Conservation (phyloP, 2,113 vertebrate genomes). For the Aegithalos caudatus region DNA sequence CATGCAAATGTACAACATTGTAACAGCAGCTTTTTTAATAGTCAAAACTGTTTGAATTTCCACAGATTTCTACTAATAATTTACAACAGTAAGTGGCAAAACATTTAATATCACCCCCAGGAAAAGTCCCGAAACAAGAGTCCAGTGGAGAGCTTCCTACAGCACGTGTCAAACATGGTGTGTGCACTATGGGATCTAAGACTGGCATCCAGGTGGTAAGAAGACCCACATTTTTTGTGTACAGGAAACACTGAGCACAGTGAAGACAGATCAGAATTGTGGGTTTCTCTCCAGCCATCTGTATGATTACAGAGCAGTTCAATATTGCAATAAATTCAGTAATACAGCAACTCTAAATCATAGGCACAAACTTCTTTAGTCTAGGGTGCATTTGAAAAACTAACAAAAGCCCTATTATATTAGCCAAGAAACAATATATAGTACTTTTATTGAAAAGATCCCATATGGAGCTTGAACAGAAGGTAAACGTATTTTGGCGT, state of each 20-base stretch:
- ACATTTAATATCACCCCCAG: constrained; percentile 2
- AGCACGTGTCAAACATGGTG: not conserved
- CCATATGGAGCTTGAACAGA: not conserved
- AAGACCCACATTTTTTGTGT: not conserved
- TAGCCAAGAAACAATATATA: constrained; percentile 26
- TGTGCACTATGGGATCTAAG: not conserved
- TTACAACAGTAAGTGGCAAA: constrained; percentile 38
- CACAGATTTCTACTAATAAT: constrained; percentile 7
- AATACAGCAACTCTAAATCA: not conserved
- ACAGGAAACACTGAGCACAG: constrained; percentile 1
- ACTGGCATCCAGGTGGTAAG: not conserved
- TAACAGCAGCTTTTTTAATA: constrained; percentile 31
- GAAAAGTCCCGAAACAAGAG: constrained; percentile 37
- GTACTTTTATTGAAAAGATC: not conserved
- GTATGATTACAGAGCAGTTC: not conserved
- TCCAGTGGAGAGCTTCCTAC: not conserved
- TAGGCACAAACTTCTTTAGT: constrained; percentile 29
- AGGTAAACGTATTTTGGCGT: constrained; percentile 28
- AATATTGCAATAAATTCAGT: not conserved
- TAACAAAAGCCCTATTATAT: not conserved
- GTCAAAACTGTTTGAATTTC: not conserved
- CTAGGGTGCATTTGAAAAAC: constrained; percentile 16
- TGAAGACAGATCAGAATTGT: constrained; percentile 20
- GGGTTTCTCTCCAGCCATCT: constrained; percentile 38
- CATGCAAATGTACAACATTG: constrained; percentile 15